Base-by-base conservation (phyloP, 2,113 vertebrate species). In the Nipponia nippon region DNA sequence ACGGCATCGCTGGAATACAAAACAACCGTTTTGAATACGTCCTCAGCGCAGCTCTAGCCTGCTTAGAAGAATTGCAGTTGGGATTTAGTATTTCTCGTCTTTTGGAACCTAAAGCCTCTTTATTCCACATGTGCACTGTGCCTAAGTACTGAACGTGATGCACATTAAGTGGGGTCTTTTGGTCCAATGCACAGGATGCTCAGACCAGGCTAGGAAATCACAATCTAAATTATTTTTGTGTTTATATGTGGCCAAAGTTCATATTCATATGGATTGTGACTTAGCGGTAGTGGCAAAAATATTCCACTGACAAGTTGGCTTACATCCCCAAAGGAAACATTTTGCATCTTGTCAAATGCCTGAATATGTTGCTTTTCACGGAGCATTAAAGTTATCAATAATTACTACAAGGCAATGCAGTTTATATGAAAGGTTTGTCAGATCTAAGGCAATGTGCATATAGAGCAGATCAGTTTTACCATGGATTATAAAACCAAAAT, bases 11-110 rank as follows among this genome's bases (percentile, higher is more conserved):
- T 13, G 53, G 5, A 30, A 17, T 6, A 4, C 72, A 1, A 22
- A 52, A 5, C 46, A 1, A 1, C 26, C 11, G 1, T 16, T 29
- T 1, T 2, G 14, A n/a, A 14, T 2, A 4, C 7, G 6, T 36
- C 6, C 34, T 11, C 50, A 20, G 73, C 4, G 8, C 67, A 5
- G 21, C 47, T 55, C 16, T 26, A 23, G 15, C 30, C 75, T 13
- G 0, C 32, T 23, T 29, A 1, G 44, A 53, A 36, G 34, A 30
- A 6, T 13, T 11, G 12, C 30, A 9, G 20, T 42, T 61, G 63
- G 26, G 18, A 30, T 65, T 61, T 40, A 23, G 27, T 25, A 6
- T 27, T 85, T 62, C 23, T 47, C 7, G 1, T 36, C 25, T 16
- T n/a, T 12, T 0, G 42, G 56, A 58, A 14, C 26, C 25, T 50